Percentiles rank a stretch among this genome's conserved stretches.
phyloP scores from a whole-genome alignment of 2,888 invertebrate species.

The Rapana venosa region DNA sequence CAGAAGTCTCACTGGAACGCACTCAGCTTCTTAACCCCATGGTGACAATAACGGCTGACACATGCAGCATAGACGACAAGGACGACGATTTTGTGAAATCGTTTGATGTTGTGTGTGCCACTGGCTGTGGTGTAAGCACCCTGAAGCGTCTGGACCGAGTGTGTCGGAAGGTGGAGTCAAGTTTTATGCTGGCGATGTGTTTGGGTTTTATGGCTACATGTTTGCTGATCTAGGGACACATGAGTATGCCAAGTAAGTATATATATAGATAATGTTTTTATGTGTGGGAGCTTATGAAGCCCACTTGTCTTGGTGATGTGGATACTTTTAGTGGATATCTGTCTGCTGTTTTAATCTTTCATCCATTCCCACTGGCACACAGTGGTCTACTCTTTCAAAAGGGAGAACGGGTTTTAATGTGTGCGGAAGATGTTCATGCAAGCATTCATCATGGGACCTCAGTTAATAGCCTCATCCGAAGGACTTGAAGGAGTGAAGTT shows the following conservation, averaged over 20 bases:
- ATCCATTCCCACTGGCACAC: too few relatives aligned
- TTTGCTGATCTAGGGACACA: slow-evolving; percentile 93
- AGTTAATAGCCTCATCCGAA: too few relatives aligned
- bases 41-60: slow-evolving; percentile 86
- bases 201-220: slow-evolving; percentile 94
- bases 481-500: too few relatives aligned
- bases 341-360: too few relatives aligned
- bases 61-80: slow-evolving; percentile 84
- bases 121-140: slow-evolving; percentile 86
- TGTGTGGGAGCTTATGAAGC: too few relatives aligned
- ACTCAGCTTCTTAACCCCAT: slow-evolving; percentile 94
- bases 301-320: too few relatives aligned
- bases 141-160: slow-evolving; percentile 86
- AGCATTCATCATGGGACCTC: too few relatives aligned
- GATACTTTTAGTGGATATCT: too few relatives aligned
- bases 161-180: slow-evolving; percentile 83
- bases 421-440: too few relatives aligned
- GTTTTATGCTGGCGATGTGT: slow-evolving; percentile 93
- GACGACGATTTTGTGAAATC: slow-evolving; percentile 84
- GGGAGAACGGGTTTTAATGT: too few relatives aligned
- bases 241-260: slow-evolving; percentile 87
- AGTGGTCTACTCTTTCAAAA: too few relatives aligned
- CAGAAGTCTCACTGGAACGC: slow-evolving; percentile 87
- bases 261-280: slow-evolving; percentile 52
- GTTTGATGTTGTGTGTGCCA: slow-evolving; percentile 91